A percentile compares a stretch with the other conserved stretches of the same genome.
phyloP scores from a whole-genome alignment of 2,797 vertebrate species.

The Carapus acus region DNA sequence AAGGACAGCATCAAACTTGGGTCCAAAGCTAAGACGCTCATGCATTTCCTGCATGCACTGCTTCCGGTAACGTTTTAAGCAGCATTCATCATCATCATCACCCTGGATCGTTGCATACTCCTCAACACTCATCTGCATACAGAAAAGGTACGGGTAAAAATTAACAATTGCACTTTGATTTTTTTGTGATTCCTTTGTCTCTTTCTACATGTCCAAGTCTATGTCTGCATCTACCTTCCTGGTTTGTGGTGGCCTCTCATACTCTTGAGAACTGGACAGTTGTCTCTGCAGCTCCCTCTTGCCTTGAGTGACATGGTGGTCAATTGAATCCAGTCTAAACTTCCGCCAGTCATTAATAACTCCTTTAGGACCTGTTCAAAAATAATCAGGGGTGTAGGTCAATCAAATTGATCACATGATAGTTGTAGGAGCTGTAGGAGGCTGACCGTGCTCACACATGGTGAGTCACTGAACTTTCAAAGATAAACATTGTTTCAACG shows the following conservation, averaged over 20 bases:
- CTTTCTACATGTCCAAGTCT: not conserved
- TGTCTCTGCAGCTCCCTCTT: slow-evolving; percentile 88
- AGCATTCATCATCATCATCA: slow-evolving; percentile 84
- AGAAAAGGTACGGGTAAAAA: not conserved
- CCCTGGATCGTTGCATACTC: slow-evolving; percentile 86
- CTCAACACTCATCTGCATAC: slow-evolving; percentile 84
- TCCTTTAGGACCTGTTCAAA: slow-evolving; percentile 84
- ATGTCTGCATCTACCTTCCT: slow-evolving; percentile 73
- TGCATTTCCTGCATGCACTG: slow-evolving; percentile 96
- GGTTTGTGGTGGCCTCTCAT: slow-evolving; percentile 76
- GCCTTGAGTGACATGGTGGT: slow-evolving; percentile 70
- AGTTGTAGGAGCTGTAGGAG: no score
- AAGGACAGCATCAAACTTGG: slow-evolving; percentile 76
- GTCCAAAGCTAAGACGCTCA: slow-evolving; percentile 86
- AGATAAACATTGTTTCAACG: no score
- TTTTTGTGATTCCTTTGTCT: not conserved
- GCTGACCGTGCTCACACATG: no score
- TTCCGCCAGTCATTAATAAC: slow-evolving; percentile 95
- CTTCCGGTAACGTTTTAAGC: slow-evolving; percentile 84
- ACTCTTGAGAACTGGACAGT: slow-evolving; percentile 83
- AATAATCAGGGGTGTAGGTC: no score
- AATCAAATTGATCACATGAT: no score
- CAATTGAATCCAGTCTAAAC: slow-evolving; percentile 89
- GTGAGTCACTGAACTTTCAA: no score
- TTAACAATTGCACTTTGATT: no score